Evolutionary conservation across 2,797 vertebrate genomes (phyloP).

Genomic region (Hypotaenidia philippensis): DNA sequence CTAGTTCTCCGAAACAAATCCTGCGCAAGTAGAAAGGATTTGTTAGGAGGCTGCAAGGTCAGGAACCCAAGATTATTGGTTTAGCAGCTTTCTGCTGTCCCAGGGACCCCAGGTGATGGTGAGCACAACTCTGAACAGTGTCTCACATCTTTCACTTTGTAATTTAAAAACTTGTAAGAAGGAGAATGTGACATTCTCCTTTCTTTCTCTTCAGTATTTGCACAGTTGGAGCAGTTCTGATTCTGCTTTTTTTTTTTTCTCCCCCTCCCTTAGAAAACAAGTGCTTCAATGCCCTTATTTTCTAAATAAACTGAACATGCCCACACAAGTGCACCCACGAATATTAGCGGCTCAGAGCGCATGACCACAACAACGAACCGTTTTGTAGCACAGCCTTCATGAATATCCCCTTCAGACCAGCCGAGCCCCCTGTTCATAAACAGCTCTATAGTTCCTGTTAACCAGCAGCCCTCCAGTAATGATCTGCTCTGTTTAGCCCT

Average conservation of each 20-base stretch:
- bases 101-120: not conserved
- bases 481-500: slow-evolving; percentile 26
- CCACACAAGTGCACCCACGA: slow-evolving; percentile 70
- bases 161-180: slow-evolving; percentile 49
- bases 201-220: slow-evolving; percentile 60
- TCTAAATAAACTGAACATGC: slow-evolving; percentile 72
- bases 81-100: slow-evolving; percentile 40
- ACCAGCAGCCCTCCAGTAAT: slow-evolving; percentile 58
- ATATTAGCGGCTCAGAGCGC: slow-evolving; percentile 46
- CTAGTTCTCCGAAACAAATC: slow-evolving; percentile 34
- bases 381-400: slow-evolving; percentile 43
- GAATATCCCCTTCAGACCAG: slow-evolving; percentile 68
- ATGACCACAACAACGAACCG: slow-evolving; percentile 64
- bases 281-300: slow-evolving; percentile 71
- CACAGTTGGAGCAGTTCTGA: slow-evolving; percentile 55
- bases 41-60: slow-evolving; percentile 53
- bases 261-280: slow-evolving; percentile 42
- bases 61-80: slow-evolving; percentile 51
- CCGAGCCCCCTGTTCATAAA: slow-evolving; percentile 51
- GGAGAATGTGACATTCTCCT: slow-evolving; percentile 22
- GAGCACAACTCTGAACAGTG: not conserved
- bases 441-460: slow-evolving; percentile 58
- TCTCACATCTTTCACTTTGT: slow-evolving; percentile 42
- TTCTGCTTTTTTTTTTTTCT: not conserved
- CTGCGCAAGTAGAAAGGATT: slow-evolving; percentile 48